phyloP scores from a whole-genome alignment of 1,140 invertebrate genomes.

The Drosophila littoralis region DNA sequence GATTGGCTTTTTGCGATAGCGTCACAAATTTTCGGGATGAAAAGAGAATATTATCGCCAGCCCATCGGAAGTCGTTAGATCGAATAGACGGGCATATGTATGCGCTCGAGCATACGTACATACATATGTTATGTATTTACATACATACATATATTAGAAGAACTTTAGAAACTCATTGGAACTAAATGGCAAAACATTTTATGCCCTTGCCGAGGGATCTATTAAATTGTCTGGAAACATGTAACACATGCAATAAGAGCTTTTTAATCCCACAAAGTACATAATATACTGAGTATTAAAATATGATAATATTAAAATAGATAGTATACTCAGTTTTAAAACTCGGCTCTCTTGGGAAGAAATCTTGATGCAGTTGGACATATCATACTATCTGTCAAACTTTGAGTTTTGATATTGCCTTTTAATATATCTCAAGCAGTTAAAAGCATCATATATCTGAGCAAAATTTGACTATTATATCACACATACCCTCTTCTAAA shows the following conservation, averaged over 20 bases:
- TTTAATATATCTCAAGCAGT: too few relatives aligned
- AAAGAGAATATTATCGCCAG: constrained; percentile 57
- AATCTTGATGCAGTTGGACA: too few relatives aligned
- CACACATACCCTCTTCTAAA: too few relatives aligned
- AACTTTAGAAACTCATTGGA: not conserved
- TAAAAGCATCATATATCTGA: too few relatives aligned
- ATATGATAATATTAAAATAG: too few relatives aligned
- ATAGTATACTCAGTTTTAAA: too few relatives aligned
- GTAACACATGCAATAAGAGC: not conserved
- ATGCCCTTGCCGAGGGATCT: not conserved
- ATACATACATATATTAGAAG: not conserved
- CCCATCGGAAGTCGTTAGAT: constrained; percentile 63
- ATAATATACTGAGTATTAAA: too few relatives aligned
- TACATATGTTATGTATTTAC: not conserved
- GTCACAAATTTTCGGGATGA: constrained; percentile 63
- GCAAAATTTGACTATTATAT: too few relatives aligned
- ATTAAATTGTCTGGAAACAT: not conserved
- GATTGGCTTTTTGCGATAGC: constrained; percentile 57
- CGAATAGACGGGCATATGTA: constrained; percentile 27
- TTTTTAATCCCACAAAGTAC: too few relatives aligned
- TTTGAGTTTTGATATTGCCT: too few relatives aligned
- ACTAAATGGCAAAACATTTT: not conserved
- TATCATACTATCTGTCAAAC: too few relatives aligned
- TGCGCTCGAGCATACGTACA: not conserved
- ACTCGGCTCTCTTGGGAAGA: too few relatives aligned